These are phyloP conservation scores for Dicentrarchus labrax DNA, from an alignment of 2,113 vertebrate genomes.

Conservation along the genomic window DNA sequence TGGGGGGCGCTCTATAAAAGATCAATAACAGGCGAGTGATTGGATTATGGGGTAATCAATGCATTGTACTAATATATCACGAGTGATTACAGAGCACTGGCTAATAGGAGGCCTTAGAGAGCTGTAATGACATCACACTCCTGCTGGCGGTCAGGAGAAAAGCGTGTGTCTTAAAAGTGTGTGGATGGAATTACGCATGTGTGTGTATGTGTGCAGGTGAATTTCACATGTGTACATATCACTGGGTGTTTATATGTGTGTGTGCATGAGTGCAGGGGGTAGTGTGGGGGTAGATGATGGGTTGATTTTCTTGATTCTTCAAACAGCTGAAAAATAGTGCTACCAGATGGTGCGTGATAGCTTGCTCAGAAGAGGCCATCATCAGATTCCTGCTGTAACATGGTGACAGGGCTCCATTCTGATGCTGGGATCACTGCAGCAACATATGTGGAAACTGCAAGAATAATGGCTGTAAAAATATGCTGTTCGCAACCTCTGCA, in stretches of 20 bases:
- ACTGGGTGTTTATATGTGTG: conserved; percentile 5
- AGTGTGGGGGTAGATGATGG: conserved; percentile 53
- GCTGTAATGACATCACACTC: conserved; percentile 76
- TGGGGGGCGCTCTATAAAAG: conserved; percentile 81
- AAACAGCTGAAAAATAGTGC: conserved; percentile 74
- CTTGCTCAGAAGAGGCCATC: conserved; percentile 73
- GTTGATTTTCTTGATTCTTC: conserved; percentile 72
- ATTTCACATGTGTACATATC: conserved; percentile 47
- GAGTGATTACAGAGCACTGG: conserved; percentile 77
- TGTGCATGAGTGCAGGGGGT: conserved; percentile 42
- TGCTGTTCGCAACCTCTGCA: not conserved
- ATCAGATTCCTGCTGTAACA: conserved; percentile 66
- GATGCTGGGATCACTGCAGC: conserved; percentile 26
- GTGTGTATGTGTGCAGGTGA: conserved; percentile 49
- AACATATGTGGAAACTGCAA: conserved; percentile 55
- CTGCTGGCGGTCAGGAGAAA: conserved; percentile 41
- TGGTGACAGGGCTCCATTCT: conserved; percentile 51
- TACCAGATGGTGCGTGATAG: conserved; percentile 77
- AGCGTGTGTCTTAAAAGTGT: conserved; percentile 27
- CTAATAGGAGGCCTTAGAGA: conserved; percentile 78
- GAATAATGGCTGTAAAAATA: conserved; percentile 25
- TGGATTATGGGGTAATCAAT: conserved; percentile 84
- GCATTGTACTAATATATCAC: conserved; percentile 83
- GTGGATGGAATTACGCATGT: conserved; percentile 44
- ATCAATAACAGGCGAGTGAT: conserved; percentile 84